A percentile compares a stretch with the other conserved stretches of the same genome.
These are phyloP conservation scores for Amniataba percoides DNA, from an alignment of 2,797 vertebrate genomes.

Conservation along the genomic window DNA sequence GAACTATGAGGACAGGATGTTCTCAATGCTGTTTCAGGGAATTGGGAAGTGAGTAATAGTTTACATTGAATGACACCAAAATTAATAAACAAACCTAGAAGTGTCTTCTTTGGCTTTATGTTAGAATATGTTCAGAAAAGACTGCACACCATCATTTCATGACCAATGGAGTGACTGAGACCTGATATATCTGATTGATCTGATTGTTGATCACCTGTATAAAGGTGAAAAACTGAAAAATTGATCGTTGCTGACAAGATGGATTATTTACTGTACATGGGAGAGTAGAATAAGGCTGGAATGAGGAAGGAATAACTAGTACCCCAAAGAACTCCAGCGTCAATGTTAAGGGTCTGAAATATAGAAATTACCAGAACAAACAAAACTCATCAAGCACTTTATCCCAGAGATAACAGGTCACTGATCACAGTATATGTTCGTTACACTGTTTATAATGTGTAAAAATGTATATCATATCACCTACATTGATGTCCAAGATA, in stretches of 20 bases:
- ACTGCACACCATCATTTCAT: neutral
- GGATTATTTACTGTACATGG: neutral
- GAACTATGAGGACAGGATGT: neutral
- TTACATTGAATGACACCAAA: neutral
- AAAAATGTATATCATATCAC: neutral
- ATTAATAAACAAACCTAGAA: neutral
- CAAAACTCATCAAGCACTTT: conserved; percentile 2
- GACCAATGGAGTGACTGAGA: neutral
- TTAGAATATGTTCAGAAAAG: neutral
- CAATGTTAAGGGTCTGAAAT: neutral
- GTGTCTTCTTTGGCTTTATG: neutral
- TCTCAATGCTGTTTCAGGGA: neutral
- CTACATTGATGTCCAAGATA: neutral
- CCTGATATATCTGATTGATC: conserved; percentile 2
- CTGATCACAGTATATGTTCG: neutral
- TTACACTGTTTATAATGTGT: neutral
- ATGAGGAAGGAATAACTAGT: too few relatives aligned
- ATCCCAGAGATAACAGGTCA: neutral
- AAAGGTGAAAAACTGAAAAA: neutral
- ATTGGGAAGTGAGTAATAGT: neutral
- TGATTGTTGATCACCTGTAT: conserved; percentile 1
- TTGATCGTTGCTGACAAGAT: neutral
- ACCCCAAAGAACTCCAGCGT: conserved; percentile 2
- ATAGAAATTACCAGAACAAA: neutral
- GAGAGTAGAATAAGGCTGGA: neutral